Base-by-base conservation (phyloP, 2,113 vertebrate species). In the Dendropsophus ebraccatus region DNA sequence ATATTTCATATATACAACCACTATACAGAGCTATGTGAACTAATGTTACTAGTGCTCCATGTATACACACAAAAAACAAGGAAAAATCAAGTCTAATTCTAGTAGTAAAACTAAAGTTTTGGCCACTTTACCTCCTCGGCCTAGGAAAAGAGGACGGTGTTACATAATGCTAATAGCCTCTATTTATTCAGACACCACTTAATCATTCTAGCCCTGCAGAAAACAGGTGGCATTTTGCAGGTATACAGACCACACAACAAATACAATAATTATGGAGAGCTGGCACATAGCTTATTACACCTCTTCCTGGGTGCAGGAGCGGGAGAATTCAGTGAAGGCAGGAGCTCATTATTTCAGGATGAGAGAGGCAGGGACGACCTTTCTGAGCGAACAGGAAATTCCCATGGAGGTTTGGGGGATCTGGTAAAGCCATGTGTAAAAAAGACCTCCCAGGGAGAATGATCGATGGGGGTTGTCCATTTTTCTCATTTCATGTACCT, bases 391-490 rank as follows among this genome's bases (percentile, higher is more conserved):
- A 56, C 41, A 58, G 35, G 70, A 78, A 62, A 52, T 60, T 41
- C 78, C 85, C 78, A 81, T 74, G 69, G 78, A 69, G 60, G 56
- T 49, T 54, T 49, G 70, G 45, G 83, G 35, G 83, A 84, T 84
- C 83, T 75, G 73, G 72, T 49, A 76, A 54, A 84, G 83, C 83
- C 37, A 76, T 76, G 83, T 75, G 82, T 84, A 84, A 37, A 37
- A 47, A 50, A 54, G 83, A 74, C 83, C 72, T 84, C 83, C 83
- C 72, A 84, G 72, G 41, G 73, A 84, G 83, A 84, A 84, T 84
- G 83, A 84, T 84, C 41, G 83, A 84, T 84, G 83, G 83, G 83
- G 54, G 54, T 60, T 84, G 73, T 84, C 72, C 73, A 62, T 47
- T 73, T 45, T 76, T 65, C 41, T 77, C 56, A 65, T 77, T 28